Evolutionary conservation across 2,888 invertebrate species (phyloP), one percentile per base, ranked within the genome.

Genomic region (Adelognathus sp.): DNA sequence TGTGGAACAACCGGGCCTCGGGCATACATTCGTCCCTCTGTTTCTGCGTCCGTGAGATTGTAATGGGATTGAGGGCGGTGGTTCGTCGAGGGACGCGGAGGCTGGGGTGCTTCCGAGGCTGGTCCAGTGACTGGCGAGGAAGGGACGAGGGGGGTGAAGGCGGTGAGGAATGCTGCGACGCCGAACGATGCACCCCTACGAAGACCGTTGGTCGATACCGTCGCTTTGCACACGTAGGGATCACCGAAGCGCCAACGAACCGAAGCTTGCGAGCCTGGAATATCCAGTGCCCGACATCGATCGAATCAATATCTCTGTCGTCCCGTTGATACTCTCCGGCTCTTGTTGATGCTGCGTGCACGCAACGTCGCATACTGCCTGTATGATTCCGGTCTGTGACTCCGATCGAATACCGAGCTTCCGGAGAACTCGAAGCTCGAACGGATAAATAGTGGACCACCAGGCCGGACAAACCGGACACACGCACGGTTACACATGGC

Each of bases 241-340:
- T 18, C 29, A 64, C n/a, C n/a, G n/a, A 31, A 46, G 29, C 44
- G 18, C 63, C 18, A 46, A 31, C 31, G 44, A 21, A 18, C 46
- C 46, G 11, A 21, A 21, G 29, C 33, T 46, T 24, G 3, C 4
- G 18, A 46, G 31, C 33, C 18, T 18, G 31, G 63, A 33, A 46
- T 46, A n/a, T 46, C 27, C 11, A 29, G 31, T 3, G n/a, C 18
- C n/a, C 63, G 33, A 64, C 33, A 64, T 64, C 63, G 63, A 64
- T 64, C 21, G n/a, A 33, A 64, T 46, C 63, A 33, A 46, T 31
- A 64, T 50, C 18, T 1, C 29, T 21, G 31, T 46, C 46, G 14
- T 54, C 46, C 18, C 9, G 4, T 36, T 21, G 41, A 63, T 46
- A 46, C 27, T 6, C n/a, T n/a, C 3, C 21, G 11, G n/a, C 46